Evolutionary conservation across 2,797 vertebrate genomes (phyloP), one percentile per base, ranked within the genome.

Genomic region (Pterois miles): DNA sequence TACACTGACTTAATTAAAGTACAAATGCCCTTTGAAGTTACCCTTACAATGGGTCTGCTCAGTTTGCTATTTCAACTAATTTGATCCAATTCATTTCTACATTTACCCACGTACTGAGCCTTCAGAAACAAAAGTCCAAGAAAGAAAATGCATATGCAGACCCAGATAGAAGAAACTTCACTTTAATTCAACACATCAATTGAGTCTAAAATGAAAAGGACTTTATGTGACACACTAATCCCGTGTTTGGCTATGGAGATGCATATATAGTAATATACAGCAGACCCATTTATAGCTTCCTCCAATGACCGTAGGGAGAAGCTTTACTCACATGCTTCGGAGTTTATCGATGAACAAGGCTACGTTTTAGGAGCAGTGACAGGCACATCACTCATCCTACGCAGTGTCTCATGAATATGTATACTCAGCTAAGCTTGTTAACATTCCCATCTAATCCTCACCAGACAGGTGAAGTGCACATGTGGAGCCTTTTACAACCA

Each of bases 331-430:
- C 34, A 3, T 13, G 63, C 74, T 27, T 53, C 33, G 23, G 63
- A 38, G 64, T 65, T 81, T 65, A 82, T 77, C 57, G 8, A 58
- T 67, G 80, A 87, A 85, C 88, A 80, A 85, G 76, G 76, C 33
- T 59, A 3, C 13, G 16, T 70, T 76, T 78, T 27, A 86, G 69
- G 65, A 65, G 36, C 40, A 7, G 36, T 63, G 87, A 84, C 83
- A 84, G 71, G 53, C 74, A 56, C 89, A 84, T 91, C 82, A 72
- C 75, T 88, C 82, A 87, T 78, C 74, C 78, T 34, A 23, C 78
- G 67, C 31, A 22, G n/a, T 4, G 8, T 11, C 74, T 86, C 69
- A 90, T 91, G 79, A 90, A 91, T 92, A 92, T 90, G 80, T 34
- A 90, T 73, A 23, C 70, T 67, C 80, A 65, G 71, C 70, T 54